A percentile compares a stretch with the other conserved stretches of the same genome.
Conservation (phyloP, 2,113 vertebrate genomes). For the Stomatorhinus ivindoensis region DNA sequence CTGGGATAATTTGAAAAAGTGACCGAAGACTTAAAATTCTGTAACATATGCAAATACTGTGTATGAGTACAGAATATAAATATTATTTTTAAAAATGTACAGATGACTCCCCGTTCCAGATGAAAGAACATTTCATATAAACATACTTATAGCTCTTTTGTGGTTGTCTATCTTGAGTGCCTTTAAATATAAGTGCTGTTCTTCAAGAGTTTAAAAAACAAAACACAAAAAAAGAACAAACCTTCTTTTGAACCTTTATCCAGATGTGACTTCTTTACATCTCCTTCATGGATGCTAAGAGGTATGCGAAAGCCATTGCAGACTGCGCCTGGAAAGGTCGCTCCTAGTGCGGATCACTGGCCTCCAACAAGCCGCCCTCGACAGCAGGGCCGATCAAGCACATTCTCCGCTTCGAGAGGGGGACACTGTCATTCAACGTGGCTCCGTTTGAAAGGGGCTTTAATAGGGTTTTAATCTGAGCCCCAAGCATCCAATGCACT, state of each 20-base stretch:
- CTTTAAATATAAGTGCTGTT: neutral
- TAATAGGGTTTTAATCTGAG: neutral
- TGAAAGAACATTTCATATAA: neutral
- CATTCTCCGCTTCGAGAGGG: neutral
- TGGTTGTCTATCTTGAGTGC: neutral
- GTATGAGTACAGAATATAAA: neutral
- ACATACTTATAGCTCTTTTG: neutral
- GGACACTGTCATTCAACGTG: neutral
- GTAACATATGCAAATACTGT: neutral
- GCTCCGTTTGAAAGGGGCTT: neutral
- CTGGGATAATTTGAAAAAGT: neutral
- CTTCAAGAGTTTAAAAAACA: neutral
- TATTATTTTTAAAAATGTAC: neutral
- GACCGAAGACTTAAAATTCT: neutral
- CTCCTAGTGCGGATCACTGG: slow-evolving; percentile 32
- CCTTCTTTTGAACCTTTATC: neutral
- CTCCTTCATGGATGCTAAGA: neutral
- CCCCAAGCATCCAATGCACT: neutral
- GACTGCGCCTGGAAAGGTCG: neutral
- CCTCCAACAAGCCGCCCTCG: slow-evolving; percentile 25
- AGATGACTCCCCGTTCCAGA: neutral
- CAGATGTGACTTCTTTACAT: neutral
- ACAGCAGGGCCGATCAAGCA: slow-evolving; percentile 29
- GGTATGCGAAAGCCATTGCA: neutral
- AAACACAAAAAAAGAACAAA: neutral